Evolutionary conservation across 2,797 vertebrate species (phyloP).

Genomic region (Lateolabrax maculatus): DNA sequence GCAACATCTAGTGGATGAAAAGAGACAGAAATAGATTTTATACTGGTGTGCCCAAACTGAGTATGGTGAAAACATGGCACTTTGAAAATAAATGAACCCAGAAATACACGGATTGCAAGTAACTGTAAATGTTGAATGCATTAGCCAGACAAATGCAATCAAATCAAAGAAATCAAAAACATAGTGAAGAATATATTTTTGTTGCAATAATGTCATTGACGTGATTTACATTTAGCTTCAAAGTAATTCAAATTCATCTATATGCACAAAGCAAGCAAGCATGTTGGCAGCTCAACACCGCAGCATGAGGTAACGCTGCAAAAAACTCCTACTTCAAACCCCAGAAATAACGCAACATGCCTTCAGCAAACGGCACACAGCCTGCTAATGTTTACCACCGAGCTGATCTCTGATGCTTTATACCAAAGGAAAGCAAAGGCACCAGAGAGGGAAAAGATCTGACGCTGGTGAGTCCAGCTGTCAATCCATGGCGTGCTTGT

Average conservation of each 20-base stretch:
- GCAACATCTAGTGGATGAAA: conserved; percentile 68
- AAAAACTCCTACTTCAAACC: conserved; percentile 60
- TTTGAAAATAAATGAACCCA: conserved; percentile 27
- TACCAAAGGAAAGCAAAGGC: conserved; percentile 45
- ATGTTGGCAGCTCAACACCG: conserved; percentile 35
- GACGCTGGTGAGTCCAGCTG: conserved; percentile 54
- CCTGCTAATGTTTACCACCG: conserved; percentile 67
- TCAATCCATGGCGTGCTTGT: conserved; percentile 11
- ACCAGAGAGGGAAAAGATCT: conserved; percentile 16
- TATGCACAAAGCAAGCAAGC: conserved; percentile 40
- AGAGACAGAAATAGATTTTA: conserved; percentile 69
- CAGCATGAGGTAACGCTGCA: conserved; percentile 53
- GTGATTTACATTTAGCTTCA: conserved; percentile 9
- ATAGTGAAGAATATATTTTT: not conserved
- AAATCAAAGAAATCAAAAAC: not conserved
- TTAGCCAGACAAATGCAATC: not conserved
- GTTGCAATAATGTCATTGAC: not conserved
- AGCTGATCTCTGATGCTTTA: conserved; percentile 37
- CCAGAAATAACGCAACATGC: conserved; percentile 63
- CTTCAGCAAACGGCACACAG: conserved; percentile 64
- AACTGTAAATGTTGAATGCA: not conserved
- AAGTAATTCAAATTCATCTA: conserved; percentile 46
- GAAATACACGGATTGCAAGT: not conserved
- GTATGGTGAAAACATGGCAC: conserved; percentile 34
- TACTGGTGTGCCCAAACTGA: conserved; percentile 59